These are phyloP conservation scores for Candidula unifasciata DNA, from an alignment of 2,888 invertebrate species.

Conservation along the genomic window DNA sequence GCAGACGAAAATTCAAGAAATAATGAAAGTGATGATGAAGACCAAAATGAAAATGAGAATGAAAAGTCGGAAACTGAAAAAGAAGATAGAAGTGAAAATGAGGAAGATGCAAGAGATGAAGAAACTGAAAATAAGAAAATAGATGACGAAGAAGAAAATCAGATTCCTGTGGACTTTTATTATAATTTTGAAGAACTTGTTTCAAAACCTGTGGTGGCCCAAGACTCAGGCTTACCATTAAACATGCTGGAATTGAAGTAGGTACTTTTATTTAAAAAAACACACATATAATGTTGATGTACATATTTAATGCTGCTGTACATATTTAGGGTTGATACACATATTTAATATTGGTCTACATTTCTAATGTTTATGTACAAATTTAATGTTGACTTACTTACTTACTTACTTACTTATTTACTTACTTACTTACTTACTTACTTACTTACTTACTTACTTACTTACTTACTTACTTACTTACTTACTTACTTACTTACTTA, in stretches of 20 bases:
- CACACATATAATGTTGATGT: neutral
- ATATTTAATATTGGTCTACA: no score
- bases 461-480: no score
- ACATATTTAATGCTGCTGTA: neutral
- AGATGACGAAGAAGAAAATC: conserved; percentile 43
- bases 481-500: no score
- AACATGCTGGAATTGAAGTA: conserved; percentile 73
- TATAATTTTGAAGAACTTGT: conserved; percentile 73
- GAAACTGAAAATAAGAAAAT: conserved; percentile 20
- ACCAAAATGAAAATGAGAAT: conserved; percentile 46
- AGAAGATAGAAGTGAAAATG: conserved; percentile 17
- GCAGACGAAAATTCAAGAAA: conserved; percentile 20
- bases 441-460: no score
- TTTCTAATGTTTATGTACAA: no score
- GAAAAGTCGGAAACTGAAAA: conserved; percentile 55
- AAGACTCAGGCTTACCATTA: conserved; percentile 73
- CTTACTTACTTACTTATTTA: no score
- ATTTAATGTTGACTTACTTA: no score
- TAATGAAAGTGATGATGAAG: conserved; percentile 19
- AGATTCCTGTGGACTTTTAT: conserved; percentile 75
- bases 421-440: no score
- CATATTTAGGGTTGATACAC: no score
- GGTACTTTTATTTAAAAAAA: conserved; percentile 55
- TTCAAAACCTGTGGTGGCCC: conserved; percentile 70
- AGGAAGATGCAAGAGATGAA: conserved; percentile 19